These are phyloP conservation scores for Napeogenes inachia DNA, from an alignment of 2,888 invertebrate genomes.

Conservation along the genomic window DNA sequence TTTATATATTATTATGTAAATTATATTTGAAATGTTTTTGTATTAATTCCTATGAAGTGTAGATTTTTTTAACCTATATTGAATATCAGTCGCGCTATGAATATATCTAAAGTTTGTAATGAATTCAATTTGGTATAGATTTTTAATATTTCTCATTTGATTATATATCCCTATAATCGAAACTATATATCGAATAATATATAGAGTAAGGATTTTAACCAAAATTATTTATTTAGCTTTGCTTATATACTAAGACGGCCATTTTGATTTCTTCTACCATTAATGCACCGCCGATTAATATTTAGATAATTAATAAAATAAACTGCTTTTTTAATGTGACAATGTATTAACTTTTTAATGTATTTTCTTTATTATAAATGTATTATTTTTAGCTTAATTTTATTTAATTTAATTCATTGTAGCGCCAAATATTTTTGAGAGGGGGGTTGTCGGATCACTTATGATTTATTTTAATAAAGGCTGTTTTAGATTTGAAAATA, in stretches of 20 bases:
- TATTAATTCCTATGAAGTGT: neutral
- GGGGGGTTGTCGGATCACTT: neutral
- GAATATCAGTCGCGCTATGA: neutral
- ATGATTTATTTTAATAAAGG: neutral
- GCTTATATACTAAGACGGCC: neutral
- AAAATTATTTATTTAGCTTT: slow-evolving; percentile 18
- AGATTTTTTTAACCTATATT: too few species aligned
- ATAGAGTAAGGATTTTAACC: slow-evolving; percentile 15
- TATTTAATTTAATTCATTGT: neutral
- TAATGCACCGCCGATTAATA: slow-evolving; percentile 27
- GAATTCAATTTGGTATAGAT: neutral
- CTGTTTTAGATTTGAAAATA: neutral
- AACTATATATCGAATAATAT: neutral
- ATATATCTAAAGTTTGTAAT: neutral
- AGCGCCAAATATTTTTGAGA: neutral
- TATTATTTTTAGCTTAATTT: neutral
- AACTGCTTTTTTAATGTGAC: slow-evolving; percentile 13
- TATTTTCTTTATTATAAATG: neutral
- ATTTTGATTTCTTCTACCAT: slow-evolving; percentile 9
- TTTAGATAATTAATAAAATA: slow-evolving; percentile 13
- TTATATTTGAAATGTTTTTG: neutral
- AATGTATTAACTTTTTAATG: slow-evolving; percentile 2
- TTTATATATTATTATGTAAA: slow-evolving; percentile 2
- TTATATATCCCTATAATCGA: neutral
- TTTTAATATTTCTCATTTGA: neutral